Evolutionary conservation across 2,888 invertebrate genomes (phyloP).

Genomic region (Pandemis heparana): DNA sequence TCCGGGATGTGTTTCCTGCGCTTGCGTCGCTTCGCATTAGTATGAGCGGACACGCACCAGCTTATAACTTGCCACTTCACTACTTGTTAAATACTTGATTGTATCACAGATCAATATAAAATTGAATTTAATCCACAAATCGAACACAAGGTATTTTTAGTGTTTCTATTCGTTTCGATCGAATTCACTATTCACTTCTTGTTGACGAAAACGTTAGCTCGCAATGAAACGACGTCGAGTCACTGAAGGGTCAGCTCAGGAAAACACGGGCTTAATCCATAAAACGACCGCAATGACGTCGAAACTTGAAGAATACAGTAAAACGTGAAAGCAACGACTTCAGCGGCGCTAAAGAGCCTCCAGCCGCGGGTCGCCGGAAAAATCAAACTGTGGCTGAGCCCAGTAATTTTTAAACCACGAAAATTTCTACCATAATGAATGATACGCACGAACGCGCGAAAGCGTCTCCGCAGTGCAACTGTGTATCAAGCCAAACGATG

Average conservation of each 20-base stretch:
- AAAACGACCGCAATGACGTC: conserved; percentile 9
- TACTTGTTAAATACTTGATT: conserved; percentile 3
- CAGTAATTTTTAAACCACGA: neutral
- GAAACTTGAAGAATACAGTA: neutral
- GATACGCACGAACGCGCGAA: conserved; percentile 67
- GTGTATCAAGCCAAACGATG: conserved; percentile 53
- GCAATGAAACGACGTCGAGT: neutral
- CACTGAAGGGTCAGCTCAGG: neutral
- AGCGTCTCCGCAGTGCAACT: conserved; percentile 58
- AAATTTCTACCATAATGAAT: conserved; percentile 31
- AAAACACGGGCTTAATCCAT: neutral
- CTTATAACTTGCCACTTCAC: conserved; percentile 20
- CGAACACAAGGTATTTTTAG: neutral
- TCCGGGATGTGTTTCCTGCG: conserved; percentile 84
- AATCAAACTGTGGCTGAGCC: neutral
- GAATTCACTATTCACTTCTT: conserved; percentile 2
- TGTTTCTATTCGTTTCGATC: conserved; percentile 1
- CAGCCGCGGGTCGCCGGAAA: neutral
- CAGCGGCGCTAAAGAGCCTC: neutral
- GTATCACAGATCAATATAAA: neutral
- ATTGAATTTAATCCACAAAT: neutral
- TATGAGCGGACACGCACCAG: conserved; percentile 67
- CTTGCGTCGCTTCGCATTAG: conserved; percentile 61
- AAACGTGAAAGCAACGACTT: neutral
- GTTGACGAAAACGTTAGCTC: neutral